These are phyloP conservation scores for Conus canariensis DNA, from an alignment of 2,888 invertebrate genomes.

Conservation along the genomic window DNA sequence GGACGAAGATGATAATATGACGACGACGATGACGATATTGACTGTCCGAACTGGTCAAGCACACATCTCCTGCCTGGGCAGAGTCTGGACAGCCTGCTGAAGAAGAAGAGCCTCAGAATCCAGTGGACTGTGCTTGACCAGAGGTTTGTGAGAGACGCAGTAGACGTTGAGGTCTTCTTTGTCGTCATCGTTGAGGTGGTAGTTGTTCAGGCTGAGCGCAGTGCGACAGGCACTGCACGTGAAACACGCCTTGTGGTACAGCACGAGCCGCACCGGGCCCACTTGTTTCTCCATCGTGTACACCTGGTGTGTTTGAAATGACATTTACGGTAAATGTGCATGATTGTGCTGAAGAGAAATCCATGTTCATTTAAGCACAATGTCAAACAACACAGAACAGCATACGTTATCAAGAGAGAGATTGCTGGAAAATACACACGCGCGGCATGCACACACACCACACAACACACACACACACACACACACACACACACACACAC, in stretches of 20 bases:
- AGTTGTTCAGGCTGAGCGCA: constrained; percentile 62
- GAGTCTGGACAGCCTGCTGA: not conserved
- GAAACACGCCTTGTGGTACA: constrained; percentile 69
- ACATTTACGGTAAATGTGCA: not conserved
- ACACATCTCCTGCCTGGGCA: not conserved
- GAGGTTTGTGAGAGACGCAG: constrained; percentile 65
- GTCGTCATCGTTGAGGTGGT: constrained; percentile 64
- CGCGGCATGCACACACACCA: not conserved
- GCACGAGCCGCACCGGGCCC: constrained; percentile 63
- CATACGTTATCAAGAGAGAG: not conserved
- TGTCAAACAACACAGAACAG: too few species aligned
- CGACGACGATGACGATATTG: too few species aligned
- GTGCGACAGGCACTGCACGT: constrained; percentile 63
- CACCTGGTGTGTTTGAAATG: constrained; percentile 45
- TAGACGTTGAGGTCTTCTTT: constrained; percentile 63
- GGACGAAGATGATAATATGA: too few species aligned
- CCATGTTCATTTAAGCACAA: too few species aligned
- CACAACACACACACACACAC: not conserved
- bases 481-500: not conserved
- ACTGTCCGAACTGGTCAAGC: not conserved
- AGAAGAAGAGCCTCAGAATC: constrained; percentile 54
- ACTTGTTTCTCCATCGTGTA: constrained; percentile 66
- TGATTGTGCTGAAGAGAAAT: not conserved
- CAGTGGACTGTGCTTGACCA: constrained; percentile 53
- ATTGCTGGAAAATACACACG: not conserved